A percentile compares a stretch with the other conserved stretches of the same genome.
Conservation (phyloP, 1,140 invertebrate genomes). For the Drosophila sucinea region DNA sequence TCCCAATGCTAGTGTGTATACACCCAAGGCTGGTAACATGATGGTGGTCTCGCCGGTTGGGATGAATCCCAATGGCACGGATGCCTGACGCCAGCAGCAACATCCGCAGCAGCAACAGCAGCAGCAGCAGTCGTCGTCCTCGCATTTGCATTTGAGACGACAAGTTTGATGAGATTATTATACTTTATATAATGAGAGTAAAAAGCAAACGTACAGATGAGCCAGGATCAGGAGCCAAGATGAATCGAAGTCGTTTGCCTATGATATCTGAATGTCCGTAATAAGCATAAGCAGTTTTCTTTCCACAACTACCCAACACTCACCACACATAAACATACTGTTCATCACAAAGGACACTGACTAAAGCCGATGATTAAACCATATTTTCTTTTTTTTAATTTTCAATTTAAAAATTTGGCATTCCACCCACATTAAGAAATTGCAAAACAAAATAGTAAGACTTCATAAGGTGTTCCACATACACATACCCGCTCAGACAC, state of each 20-base stretch:
- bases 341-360: background rate
- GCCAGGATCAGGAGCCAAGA: constrained; percentile 31
- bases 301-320: constrained; percentile 22
- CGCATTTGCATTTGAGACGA: constrained; percentile 74
- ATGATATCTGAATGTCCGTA: constrained; percentile 78
- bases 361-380: constrained; percentile 6
- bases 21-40: constrained; percentile 87
- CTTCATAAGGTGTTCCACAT: constrained; percentile 9
- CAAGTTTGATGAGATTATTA: constrained; percentile 83
- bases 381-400: background rate
- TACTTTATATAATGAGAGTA: constrained; percentile 67
- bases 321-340: constrained; percentile 18
- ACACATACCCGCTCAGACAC: background rate
- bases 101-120: constrained; percentile 14
- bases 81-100: constrained; percentile 82
- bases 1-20: constrained; percentile 96
- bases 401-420: constrained; percentile 18
- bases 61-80: constrained; percentile 68
- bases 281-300: constrained; percentile 71
- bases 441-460: constrained; percentile 11
- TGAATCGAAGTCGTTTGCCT: constrained; percentile 53
- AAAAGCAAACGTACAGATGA: constrained; percentile 37
- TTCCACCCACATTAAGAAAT: constrained; percentile 6
- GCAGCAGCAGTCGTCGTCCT: constrained; percentile 60
- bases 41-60: constrained; percentile 69